Percentiles rank a stretch among this genome's conserved stretches.
Conservation (phyloP, 2,797 vertebrate genomes). For the Ciconia nigra region DNA sequence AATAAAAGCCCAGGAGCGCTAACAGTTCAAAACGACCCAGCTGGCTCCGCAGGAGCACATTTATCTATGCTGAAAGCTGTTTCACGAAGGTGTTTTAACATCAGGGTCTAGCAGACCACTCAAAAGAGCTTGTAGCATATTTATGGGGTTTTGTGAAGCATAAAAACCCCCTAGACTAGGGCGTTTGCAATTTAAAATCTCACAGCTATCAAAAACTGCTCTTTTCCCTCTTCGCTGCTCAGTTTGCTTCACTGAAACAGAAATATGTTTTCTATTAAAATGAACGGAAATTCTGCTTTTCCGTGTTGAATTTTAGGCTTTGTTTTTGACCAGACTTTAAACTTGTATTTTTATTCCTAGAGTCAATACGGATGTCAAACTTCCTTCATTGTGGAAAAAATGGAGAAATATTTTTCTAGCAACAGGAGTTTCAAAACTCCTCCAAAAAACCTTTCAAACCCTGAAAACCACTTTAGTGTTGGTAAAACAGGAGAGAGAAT, state of each 20-base stretch:
- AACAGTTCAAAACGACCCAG: slow-evolving; percentile 25
- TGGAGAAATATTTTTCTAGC: neutral
- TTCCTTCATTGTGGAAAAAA: neutral
- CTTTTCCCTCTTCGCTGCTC: neutral
- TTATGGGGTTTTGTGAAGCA: neutral
- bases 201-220: neutral
- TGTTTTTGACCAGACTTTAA: neutral
- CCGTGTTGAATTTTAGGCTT: neutral
- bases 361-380: neutral
- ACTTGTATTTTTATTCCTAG: neutral
- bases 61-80: slow-evolving; percentile 9
- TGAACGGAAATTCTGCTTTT: neutral
- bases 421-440: neutral
- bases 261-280: neutral
- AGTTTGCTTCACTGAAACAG: neutral
- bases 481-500: neutral
- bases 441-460: neutral
- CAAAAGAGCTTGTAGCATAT: neutral
- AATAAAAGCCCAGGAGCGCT: slow-evolving; percentile 37
- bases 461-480: neutral
- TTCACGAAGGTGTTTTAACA: neutral
- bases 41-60: neutral
- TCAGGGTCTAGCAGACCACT: neutral
- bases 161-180: neutral
- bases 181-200: neutral